Percentiles rank a stretch among this genome's conserved stretches.
Evolutionary conservation across 2,113 vertebrate species (phyloP).

Genomic region (Plecturocebus donacophilus): DNA sequence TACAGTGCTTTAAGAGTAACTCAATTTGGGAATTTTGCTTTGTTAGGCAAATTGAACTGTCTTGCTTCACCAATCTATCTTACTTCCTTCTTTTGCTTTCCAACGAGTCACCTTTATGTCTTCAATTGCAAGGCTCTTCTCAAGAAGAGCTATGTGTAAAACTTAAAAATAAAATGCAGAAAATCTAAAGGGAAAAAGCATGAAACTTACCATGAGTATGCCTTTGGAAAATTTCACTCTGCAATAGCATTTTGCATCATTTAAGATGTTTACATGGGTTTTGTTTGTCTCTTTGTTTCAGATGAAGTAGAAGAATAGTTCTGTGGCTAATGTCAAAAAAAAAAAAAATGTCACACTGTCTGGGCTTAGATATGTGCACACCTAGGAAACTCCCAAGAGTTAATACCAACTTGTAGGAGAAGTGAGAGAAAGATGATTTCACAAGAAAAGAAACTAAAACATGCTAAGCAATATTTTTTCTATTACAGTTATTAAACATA

Average conservation of each 20-base stretch:
- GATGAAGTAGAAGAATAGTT: constrained; percentile 30
- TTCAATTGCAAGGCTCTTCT: neutral
- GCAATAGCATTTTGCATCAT: neutral
- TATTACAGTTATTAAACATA: neutral
- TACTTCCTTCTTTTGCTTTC: constrained; percentile 35
- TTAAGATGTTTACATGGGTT: neutral
- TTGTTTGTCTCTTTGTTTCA: neutral
- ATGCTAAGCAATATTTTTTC: constrained; percentile 37
- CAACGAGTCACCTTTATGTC: constrained; percentile 17
- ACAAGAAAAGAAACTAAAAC: neutral
- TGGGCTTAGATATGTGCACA: neutral
- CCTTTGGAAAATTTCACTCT: neutral
- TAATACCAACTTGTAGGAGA: neutral
- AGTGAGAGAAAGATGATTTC: neutral
- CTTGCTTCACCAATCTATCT: constrained; percentile 66
- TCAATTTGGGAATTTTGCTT: constrained; percentile 80
- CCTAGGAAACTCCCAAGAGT: neutral
- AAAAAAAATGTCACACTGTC: neutral
- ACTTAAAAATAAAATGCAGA: constrained; percentile 16
- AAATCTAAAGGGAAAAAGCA: neutral
- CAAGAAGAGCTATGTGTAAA: neutral
- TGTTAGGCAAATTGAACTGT: constrained; percentile 81
- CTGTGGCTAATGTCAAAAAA: constrained; percentile 15
- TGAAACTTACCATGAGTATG: neutral
- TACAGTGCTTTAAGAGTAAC: constrained; percentile 79